Evolutionary conservation across 1,140 invertebrate genomes (phyloP), one percentile per base, ranked within the genome.

Genomic region (Dolichoris vasculosae): DNA sequence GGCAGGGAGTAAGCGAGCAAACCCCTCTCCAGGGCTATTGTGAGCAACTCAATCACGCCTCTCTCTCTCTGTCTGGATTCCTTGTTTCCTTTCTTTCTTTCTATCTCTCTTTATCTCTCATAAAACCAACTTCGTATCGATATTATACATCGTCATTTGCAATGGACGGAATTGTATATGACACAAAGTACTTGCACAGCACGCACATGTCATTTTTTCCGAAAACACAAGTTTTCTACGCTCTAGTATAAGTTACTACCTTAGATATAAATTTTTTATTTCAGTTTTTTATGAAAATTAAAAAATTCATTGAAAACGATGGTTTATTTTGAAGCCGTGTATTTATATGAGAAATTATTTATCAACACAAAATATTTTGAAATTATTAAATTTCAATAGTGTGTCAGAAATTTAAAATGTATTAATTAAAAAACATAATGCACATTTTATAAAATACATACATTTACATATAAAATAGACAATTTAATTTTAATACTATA

Each of bases 41-140:
- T 26, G n/a, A 43, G 67, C 78, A 76, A 81, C 84, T 85, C 78
- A 81, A 85, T 85, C 69, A 76, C 78, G 84, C 55, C 76, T 84
- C 64, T 78, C 46, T 26, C 32, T 30, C 46, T 35, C 23, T 71
- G 13, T 40, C 35, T 71, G 32, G 8, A 2, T 43, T 1, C 15
- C 30, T 15, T 46, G 9, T 40, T 35, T 67, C 32, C 23, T 40
- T 26, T 55, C 75, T 51, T 55, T 35, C 26, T 51, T 30, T 75
- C n/a, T 26, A 75, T 55, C 30, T 55, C n/a, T 6, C 26, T 73
- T 3, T 32, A 73, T 43, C n/a, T 38, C 51, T 40, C 0, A 32
- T n/a, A 48, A 35, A 51, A 11, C 0, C 11, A 76, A 78, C 46
- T 77, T 77, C 32, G 20, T 43, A 82, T 82, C 81, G 48, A 82